Percentiles rank a stretch among this genome's conserved stretches.
Evolutionary conservation across 2,797 vertebrate species (phyloP).

Genomic region (Falco cherrug): DNA sequence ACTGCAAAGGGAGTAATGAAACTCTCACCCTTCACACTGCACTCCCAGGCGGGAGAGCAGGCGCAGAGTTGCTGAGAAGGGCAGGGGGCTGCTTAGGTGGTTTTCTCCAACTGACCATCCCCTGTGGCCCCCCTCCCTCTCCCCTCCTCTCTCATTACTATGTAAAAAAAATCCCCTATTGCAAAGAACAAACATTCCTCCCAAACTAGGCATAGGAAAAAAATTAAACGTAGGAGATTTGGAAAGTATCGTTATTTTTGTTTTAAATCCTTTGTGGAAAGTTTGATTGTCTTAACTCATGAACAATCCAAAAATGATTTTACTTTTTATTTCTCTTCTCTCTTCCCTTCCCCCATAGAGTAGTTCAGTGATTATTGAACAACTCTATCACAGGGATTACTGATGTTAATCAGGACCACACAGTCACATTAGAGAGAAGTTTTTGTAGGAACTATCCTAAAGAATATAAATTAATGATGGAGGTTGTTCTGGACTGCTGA

Average conservation of each 20-base stretch:
- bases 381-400: constrained; percentile 18
- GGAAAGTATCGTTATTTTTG: background rate
- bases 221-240: background rate
- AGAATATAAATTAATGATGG: constrained; percentile 21
- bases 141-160: background rate
- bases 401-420: constrained; percentile 53
- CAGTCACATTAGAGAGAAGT: background rate
- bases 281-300: background rate
- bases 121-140: background rate
- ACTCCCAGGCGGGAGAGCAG: background rate
- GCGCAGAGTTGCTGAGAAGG: fast-evolving
- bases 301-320: background rate
- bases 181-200: background rate
- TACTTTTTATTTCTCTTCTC: background rate
- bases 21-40: background rate
- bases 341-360: background rate
- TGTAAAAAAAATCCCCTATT: background rate
- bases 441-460: constrained; percentile 23
- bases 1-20: constrained; percentile 9
- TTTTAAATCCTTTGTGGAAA: background rate
- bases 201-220: background rate
- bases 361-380: constrained; percentile 17
- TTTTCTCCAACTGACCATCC: background rate
- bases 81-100: background rate
- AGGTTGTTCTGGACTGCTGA: constrained; percentile 48